These are phyloP conservation scores for Hoplodrina ambigua DNA, from an alignment of 2,888 invertebrate species.

Conservation along the genomic window DNA sequence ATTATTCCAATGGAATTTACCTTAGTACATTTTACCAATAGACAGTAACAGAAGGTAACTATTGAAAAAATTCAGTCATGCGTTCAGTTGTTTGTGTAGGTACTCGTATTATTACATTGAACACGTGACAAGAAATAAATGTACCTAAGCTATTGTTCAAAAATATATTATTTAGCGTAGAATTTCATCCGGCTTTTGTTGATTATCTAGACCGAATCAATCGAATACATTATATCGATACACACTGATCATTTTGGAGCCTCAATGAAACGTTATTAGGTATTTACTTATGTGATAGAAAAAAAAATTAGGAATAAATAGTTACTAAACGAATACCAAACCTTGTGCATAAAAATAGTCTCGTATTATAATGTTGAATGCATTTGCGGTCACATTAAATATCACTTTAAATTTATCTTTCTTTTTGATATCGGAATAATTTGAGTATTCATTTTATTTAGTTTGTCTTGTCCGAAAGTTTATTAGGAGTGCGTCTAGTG, in stretches of 20 bases:
- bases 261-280: conserved; percentile 11
- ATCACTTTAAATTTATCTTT: conserved; percentile 1
- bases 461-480: neutral
- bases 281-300: too few species aligned
- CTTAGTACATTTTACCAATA: conserved; percentile 10
- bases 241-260: conserved; percentile 32
- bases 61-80: conserved; percentile 58
- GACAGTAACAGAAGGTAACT: conserved; percentile 10
- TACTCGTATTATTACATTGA: conserved; percentile 27
- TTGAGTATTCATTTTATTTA: neutral
- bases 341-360: neutral
- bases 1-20: conserved; percentile 33
- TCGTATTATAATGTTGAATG: neutral
- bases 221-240: conserved; percentile 37
- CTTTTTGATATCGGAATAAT: conserved; percentile 1
- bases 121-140: conserved; percentile 47
- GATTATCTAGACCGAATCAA: conserved; percentile 63
- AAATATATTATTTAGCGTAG: conserved; percentile 37
- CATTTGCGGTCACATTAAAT: conserved; percentile 25
- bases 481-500: conserved; percentile 7
- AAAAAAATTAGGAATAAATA: neutral
- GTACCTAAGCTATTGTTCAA: conserved; percentile 38
- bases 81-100: conserved; percentile 28
- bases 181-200: conserved; percentile 74
- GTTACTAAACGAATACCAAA: neutral